Percentiles rank a stretch among this genome's conserved stretches.
phyloP scores from a whole-genome alignment of 2,888 invertebrate genomes.

The Scelioninae gen. 2 region DNA sequence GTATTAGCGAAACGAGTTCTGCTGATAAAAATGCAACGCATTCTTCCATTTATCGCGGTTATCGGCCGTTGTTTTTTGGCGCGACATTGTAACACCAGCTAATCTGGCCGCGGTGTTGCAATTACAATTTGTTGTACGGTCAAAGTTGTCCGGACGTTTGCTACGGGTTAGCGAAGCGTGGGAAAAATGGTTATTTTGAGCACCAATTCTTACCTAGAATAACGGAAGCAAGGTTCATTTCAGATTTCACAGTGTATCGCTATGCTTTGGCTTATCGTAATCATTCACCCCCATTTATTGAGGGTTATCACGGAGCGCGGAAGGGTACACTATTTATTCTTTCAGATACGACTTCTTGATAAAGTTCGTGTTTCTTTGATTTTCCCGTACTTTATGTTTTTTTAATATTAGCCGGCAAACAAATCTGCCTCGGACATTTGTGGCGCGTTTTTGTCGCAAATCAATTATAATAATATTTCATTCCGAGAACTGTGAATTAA shows the following conservation, averaged over 20 bases:
- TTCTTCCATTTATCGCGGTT: too few relatives aligned
- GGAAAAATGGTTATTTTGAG: constrained; percentile 44
- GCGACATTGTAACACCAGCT: neutral
- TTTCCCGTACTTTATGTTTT: constrained; percentile 63
- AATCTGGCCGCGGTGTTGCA: neutral
- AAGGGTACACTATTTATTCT: constrained; percentile 69
- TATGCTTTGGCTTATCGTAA: constrained; percentile 64
- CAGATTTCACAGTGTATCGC: constrained; percentile 64
- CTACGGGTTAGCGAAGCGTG: constrained; percentile 18
- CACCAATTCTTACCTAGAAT: constrained; percentile 55
- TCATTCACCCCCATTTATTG: constrained; percentile 67
- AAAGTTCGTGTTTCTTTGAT: constrained; percentile 67
- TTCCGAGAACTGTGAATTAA: too few relatives aligned
- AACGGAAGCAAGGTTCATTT: constrained; percentile 58
- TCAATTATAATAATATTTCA: too few relatives aligned
- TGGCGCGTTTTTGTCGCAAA: too few relatives aligned
- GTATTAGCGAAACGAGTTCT: too few relatives aligned
- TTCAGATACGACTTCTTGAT: constrained; percentile 65
- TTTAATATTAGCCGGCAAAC: constrained; percentile 1
- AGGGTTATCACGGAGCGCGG: constrained; percentile 66
- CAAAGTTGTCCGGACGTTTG: constrained; percentile 14
- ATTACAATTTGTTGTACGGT: constrained; percentile 9
- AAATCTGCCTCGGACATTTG: neutral
- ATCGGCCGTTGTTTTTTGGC: neutral
- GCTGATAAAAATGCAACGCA: too few relatives aligned